phyloP scores from a whole-genome alignment of 30 jellyfish, hydroid and myxozoan genomes.

The Aurelia sp. region DNA sequence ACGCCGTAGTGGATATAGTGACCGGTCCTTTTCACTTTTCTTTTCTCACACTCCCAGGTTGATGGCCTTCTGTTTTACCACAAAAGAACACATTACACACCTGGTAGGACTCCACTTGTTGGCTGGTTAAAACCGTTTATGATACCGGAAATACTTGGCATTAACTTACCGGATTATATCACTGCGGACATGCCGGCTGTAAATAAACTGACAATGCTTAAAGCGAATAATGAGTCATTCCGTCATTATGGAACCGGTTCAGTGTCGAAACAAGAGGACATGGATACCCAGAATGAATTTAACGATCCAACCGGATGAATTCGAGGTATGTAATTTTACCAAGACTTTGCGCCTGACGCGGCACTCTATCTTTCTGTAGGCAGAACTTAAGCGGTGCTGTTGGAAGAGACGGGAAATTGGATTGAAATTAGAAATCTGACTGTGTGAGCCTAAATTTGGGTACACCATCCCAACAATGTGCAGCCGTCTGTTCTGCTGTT shows the following conservation, averaged over 20 bases:
- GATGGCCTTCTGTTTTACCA: constrained; percentile 97
- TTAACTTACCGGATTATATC: constrained; percentile 57
- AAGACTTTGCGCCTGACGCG: too few species aligned
- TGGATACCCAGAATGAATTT: background rate
- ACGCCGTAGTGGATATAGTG: too few species aligned
- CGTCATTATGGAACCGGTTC: background rate
- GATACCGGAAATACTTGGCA: constrained; percentile 82
- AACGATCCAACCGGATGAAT: too few species aligned
- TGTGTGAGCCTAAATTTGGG: too few species aligned
- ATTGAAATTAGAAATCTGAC: too few species aligned
- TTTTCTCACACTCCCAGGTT: constrained; percentile 31
- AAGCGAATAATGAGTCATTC: constrained; percentile 59
- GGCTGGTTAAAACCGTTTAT: constrained; percentile 96
- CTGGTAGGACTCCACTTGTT: constrained; percentile 96
- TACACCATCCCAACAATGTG: too few species aligned
- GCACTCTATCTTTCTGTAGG: too few species aligned
- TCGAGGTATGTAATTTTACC: too few species aligned
- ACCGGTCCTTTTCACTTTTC: background rate
- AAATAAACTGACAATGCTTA: constrained; percentile 59
- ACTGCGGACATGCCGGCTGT: constrained; percentile 61
- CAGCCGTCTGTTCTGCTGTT: too few species aligned
- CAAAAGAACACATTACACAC: constrained; percentile 79
- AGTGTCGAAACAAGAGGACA: constrained; percentile 13
- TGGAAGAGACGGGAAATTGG: too few species aligned
- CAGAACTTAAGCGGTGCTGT: too few species aligned